Base-by-base conservation (phyloP, 2,797 vertebrate species). In the Harpagifer antarcticus region DNA sequence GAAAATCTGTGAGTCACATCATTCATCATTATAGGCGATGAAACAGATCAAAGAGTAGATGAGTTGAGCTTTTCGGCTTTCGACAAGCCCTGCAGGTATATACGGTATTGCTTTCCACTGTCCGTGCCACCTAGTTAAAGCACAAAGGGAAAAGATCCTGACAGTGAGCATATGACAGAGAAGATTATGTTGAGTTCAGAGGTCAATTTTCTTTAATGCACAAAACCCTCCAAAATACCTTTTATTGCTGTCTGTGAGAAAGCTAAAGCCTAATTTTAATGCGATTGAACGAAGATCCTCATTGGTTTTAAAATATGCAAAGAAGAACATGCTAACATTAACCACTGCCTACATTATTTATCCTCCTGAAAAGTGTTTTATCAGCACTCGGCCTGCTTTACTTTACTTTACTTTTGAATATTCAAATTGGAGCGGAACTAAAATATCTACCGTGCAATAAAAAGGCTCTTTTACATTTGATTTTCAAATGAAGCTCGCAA, bases 231-330 rank as follows among this genome's bases (percentile, higher is more conserved):
- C 49, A 60, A 82, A 92, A 88, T 87, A 82, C 83, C 84, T 84
- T 93, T 92, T 81, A 89, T 86, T 87, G 79, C 74, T 56, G 78
- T 78, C 80, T 80, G 85, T 61, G 76, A 82, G 76, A 84, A 82
- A 78, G 79, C 52, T 5, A 90, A 91, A 89, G 85, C 74, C 69
- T 80, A 9, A 37, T 50, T 90, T 91, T 93, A 92, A 90, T 84
- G 86, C 68, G 78, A 86, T 79, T 75, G 79, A 91, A 87, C 45
- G n/a, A 56, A 79, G 72, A 66, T 82, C 86, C 70, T 93, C 84
- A 83, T 82, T 84, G 73, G 82, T 47, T 91, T 93, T 94, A 93
- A 95, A 92, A 92, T 94, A 94, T 95, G 93, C 93, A 94, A 94
- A 95, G 93, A 90, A 90, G 87, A 63, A 86, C 85, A 91, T 87